These are phyloP conservation scores for Sturnira hondurensis DNA, from an alignment of 2,113 vertebrate species.

Conservation along the genomic window DNA sequence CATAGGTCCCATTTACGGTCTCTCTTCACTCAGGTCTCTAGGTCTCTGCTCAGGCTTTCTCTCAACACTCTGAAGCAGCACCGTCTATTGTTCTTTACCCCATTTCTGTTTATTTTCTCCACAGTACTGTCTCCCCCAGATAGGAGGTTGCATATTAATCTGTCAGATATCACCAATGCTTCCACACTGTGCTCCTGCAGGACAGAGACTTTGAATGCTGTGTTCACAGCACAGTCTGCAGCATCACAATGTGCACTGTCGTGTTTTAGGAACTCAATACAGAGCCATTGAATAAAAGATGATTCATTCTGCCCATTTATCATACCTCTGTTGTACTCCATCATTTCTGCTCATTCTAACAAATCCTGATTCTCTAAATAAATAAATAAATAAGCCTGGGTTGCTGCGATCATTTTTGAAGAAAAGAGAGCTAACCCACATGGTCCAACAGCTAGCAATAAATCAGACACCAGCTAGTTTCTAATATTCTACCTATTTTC, in stretches of 20 bases:
- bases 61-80: no score
- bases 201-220: neutral
- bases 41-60: neutral
- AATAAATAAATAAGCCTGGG: neutral
- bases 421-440: neutral
- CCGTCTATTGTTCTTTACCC: neutral
- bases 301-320: slow-evolving; percentile 12
- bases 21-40: neutral
- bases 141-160: neutral
- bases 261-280: neutral
- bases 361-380: neutral
- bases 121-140: neutral
- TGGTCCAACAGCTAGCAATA: neutral
- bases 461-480: neutral
- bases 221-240: neutral
- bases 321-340: neutral
- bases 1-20: rapidly evolving
- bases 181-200: rapidly evolving
- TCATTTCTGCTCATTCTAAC: neutral
- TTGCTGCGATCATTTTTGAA: neutral
- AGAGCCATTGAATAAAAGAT: neutral
- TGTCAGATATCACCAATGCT: no score
- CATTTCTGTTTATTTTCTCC: neutral
- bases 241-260: neutral
- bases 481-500: neutral